Evolutionary conservation across 2,113 vertebrate genomes (phyloP), one percentile per base, ranked within the genome.

Genomic region (Triplophysa tibetana): DNA sequence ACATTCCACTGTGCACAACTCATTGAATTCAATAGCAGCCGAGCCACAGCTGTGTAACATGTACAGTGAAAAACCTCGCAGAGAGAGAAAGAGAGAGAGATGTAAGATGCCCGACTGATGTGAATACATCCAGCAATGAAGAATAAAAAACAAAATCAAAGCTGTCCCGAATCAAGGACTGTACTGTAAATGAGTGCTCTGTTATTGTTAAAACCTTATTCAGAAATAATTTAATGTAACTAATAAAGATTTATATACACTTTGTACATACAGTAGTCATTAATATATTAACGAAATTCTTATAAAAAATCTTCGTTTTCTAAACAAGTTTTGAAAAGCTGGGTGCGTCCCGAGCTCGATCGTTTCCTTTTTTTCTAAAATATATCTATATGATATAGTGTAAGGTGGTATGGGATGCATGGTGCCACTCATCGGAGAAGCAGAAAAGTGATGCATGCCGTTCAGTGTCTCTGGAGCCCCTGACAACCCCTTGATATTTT

Each of bases 221-320:
- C 70, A 79, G 77, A 83, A 77, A 82, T 82, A 92, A 92, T 92
- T 92, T 93, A 93, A 92, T 90, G 85, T 91, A 81, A 86, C 81
- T 84, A 81, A 86, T 88, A 91, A 92, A 92, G 91, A 92, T 93
- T 92, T 93, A 91, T 93, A 93, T 91, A 88, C 80, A 79, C 84
- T 81, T 87, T 87, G 84, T 87, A 87, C 74, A 85, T 87, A 90
- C 82, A 87, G 88, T 93, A 93, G 90, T 91, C 86, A 89, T 93
- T 93, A 93, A 93, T 93, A 92, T 93, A 92, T 92, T 88, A 90
- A 90, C 86, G 89, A 63, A 84, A 87, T 90, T 89, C 84, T 88
- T 90, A 83, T 88, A 86, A 87, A 88, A 88, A 88, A 90, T 90
- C 85, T 91, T 89, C 41, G 91, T 82, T 89, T 90, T 90, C 88